Conservation (phyloP, 2,888 invertebrate species). For the Chloromyia formosa region DNA sequence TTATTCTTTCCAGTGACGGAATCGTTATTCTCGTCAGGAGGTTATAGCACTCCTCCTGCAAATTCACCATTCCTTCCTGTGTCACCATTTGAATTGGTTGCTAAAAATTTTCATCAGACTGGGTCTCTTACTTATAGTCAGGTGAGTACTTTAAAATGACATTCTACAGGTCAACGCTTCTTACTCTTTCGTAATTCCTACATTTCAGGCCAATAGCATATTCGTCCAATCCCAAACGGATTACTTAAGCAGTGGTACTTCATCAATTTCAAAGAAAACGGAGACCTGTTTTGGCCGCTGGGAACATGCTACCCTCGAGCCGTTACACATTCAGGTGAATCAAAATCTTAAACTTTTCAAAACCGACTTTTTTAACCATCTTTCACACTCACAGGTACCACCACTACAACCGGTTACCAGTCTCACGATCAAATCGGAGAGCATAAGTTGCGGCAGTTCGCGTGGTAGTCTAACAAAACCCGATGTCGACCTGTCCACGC, state of each 20-base stretch:
- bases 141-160: conserved; percentile 47
- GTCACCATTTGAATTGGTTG: conserved; percentile 52
- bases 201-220: conserved; percentile 52
- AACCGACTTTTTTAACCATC: neutral
- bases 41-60: conserved; percentile 51
- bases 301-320: conserved; percentile 52
- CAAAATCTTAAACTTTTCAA: no score
- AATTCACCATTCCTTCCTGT: conserved; percentile 51
- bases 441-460: conserved; percentile 50
- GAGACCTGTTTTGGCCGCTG: conserved; percentile 53
- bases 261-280: conserved; percentile 51
- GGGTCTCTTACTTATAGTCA: conserved; percentile 52
- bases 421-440: conserved; percentile 52
- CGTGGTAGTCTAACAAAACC: conserved; percentile 36
- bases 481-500: conserved; percentile 46
- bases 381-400: conserved; percentile 45
- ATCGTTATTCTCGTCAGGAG: conserved; percentile 52
- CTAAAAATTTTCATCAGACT: conserved; percentile 52
- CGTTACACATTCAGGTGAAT: conserved; percentile 52
- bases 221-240: conserved; percentile 54
- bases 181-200: neutral
- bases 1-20: conserved; percentile 51
- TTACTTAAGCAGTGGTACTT: conserved; percentile 50
- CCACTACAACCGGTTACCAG: conserved; percentile 49
- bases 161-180: neutral